phyloP scores from a whole-genome alignment of 2,888 invertebrate species.

The Epinotia demarniana region DNA sequence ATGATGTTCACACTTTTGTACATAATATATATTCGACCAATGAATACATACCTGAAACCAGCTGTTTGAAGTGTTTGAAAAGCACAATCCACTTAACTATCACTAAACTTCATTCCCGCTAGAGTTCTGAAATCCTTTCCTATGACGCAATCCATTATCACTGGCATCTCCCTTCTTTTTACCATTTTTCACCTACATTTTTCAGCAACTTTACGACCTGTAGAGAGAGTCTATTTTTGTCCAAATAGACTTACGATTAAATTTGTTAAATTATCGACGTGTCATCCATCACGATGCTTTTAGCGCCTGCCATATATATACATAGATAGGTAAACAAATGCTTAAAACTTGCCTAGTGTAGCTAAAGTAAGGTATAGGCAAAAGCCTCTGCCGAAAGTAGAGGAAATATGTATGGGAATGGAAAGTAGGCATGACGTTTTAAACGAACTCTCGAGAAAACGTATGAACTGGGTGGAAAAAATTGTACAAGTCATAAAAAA shows the following conservation, averaged over 20 bases:
- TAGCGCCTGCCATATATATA: slow-evolving; percentile 20
- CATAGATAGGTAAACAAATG: slow-evolving; percentile 12
- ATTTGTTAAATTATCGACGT: slow-evolving; percentile 26
- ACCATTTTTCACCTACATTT: background rate
- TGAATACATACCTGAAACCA: too few species aligned
- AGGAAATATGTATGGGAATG: too few species aligned
- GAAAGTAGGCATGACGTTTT: too few species aligned
- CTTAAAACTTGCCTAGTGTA: background rate
- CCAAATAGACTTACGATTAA: background rate
- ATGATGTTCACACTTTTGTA: too few species aligned
- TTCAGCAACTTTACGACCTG: background rate
- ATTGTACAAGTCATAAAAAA: too few species aligned
- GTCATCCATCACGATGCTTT: slow-evolving; percentile 43
- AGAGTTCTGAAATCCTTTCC: slow-evolving; percentile 27
- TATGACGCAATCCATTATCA: slow-evolving; percentile 42
- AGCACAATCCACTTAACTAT: background rate
- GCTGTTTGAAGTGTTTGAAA: too few species aligned
- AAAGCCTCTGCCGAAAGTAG: too few species aligned
- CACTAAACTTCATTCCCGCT: background rate
- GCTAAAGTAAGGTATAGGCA: background rate
- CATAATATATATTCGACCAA: too few species aligned
- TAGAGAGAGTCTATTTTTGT: slow-evolving; percentile 1
- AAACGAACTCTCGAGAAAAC: too few species aligned
- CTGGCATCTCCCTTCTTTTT: slow-evolving; percentile 25
- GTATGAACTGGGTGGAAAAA: too few species aligned